phyloP scores from a whole-genome alignment of 2,113 vertebrate genomes.

The Xiphias gladius region DNA sequence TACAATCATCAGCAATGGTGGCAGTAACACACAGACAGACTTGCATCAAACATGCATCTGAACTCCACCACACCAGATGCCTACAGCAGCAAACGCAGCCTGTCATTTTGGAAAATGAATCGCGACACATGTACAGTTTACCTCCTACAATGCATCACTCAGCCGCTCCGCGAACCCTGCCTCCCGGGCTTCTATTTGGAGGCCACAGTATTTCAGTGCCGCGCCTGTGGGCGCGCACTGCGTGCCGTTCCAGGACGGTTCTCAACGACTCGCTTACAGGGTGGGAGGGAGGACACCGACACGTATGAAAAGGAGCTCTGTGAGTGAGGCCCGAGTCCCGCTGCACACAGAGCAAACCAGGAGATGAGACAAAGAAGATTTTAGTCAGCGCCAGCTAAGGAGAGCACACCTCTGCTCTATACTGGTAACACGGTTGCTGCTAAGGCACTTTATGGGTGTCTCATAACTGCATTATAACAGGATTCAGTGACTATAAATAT shows the following conservation, averaged over 20 bases:
- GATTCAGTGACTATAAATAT: not conserved
- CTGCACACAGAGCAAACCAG: slow-evolving; percentile 54
- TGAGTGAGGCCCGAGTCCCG: slow-evolving; percentile 54
- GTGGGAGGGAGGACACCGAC: slow-evolving; percentile 41
- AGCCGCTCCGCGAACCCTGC: slow-evolving; percentile 35
- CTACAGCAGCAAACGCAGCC: slow-evolving; percentile 39
- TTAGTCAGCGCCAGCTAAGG: slow-evolving; percentile 27
- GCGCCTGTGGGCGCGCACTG: slow-evolving; percentile 35
- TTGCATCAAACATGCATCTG: slow-evolving; percentile 39
- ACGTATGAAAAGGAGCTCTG: slow-evolving; percentile 74
- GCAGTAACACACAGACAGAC: slow-evolving; percentile 32
- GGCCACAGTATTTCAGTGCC: slow-evolving; percentile 31
- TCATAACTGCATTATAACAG: not conserved
- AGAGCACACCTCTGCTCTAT: slow-evolving; percentile 28
- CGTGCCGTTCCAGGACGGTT: slow-evolving; percentile 37
- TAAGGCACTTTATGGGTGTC: too few species aligned
- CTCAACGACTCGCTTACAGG: slow-evolving; percentile 23
- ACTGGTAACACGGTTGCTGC: slow-evolving; percentile 29
- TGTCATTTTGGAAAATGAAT: slow-evolving; percentile 69
- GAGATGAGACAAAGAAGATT: slow-evolving; percentile 52
- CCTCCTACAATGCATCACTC: slow-evolving; percentile 51
- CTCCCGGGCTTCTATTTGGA: slow-evolving; percentile 41
- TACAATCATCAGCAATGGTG: slow-evolving; percentile 15
- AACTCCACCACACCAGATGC: slow-evolving; percentile 60
- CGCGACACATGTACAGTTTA: slow-evolving; percentile 47